These are phyloP conservation scores for Actenoides hombroni DNA, from an alignment of 2,113 vertebrate genomes.

Conservation along the genomic window DNA sequence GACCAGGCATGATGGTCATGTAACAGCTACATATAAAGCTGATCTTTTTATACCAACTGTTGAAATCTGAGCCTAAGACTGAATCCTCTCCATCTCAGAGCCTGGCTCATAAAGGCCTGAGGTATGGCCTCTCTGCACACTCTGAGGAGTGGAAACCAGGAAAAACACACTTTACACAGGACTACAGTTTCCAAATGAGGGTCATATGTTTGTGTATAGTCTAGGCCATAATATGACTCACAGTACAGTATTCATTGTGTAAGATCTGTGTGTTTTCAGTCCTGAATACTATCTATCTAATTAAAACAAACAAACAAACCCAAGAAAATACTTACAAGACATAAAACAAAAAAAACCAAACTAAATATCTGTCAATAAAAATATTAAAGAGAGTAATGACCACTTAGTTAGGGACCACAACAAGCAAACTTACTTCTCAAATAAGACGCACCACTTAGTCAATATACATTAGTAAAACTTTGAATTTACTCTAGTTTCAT, in stretches of 20 bases:
- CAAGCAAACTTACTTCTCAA: background rate
- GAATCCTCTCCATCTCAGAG: background rate
- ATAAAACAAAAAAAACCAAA: background rate
- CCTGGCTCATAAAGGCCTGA: background rate
- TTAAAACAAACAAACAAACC: background rate
- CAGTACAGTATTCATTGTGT: background rate
- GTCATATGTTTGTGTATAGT: background rate
- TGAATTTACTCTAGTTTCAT: background rate
- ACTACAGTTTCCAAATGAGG: background rate
- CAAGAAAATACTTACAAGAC: background rate
- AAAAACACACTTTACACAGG: background rate
- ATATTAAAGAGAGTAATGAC: background rate
- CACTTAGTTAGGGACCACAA: background rate
- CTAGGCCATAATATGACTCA: background rate
- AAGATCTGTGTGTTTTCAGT: background rate
- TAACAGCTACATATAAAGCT: background rate
- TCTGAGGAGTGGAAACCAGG: background rate
- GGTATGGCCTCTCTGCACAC: accelerated
- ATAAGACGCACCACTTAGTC: background rate
- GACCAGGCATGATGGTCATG: accelerated
- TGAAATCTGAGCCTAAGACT: background rate
- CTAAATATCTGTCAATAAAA: background rate
- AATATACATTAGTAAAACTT: background rate
- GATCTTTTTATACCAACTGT: background rate
- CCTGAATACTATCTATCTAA: background rate